phyloP scores from a whole-genome alignment of 2,888 invertebrate genomes.

The Cheilosia scutellata region DNA sequence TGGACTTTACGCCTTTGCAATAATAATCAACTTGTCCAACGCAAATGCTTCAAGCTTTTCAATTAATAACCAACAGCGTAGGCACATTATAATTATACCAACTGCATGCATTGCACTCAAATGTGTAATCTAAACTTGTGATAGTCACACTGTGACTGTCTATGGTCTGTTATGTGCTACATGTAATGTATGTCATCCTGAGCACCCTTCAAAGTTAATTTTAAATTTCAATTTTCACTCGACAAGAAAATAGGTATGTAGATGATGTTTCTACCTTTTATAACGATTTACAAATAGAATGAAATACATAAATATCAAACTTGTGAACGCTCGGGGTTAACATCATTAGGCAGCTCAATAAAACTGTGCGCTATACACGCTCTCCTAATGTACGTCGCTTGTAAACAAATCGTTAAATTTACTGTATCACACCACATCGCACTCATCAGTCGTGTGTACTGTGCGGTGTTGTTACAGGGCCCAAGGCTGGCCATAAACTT shows the following conservation, averaged over 20 bases:
- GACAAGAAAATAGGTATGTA: not conserved
- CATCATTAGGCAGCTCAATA: slow-evolving; percentile 21
- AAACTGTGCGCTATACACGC: slow-evolving; percentile 24
- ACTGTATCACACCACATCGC: slow-evolving; percentile 33
- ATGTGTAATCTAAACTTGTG: slow-evolving; percentile 17
- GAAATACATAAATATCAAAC: slow-evolving; percentile 21
- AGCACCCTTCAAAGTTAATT: slow-evolving; percentile 23
- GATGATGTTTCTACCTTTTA: not conserved
- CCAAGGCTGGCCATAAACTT: slow-evolving; percentile 72
- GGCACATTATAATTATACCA: not conserved
- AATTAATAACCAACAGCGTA: slow-evolving; percentile 17
- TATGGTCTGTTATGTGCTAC: not conserved
- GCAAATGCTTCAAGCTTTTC: slow-evolving; percentile 1
- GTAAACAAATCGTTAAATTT: slow-evolving; percentile 69
- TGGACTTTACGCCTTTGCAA: slow-evolving; percentile 31
- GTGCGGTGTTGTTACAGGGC: slow-evolving; percentile 11
- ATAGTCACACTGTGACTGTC: not conserved
- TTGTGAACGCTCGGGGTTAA: slow-evolving; percentile 4
- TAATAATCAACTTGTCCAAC: slow-evolving; percentile 25
- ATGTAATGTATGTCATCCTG: not conserved
- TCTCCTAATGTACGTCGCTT: slow-evolving; percentile 32
- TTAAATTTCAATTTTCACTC: slow-evolving; percentile 11
- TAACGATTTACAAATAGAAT: slow-evolving; percentile 27
- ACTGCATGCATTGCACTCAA: slow-evolving; percentile 11
- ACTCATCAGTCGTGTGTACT: slow-evolving; percentile 32